These are phyloP conservation scores for Penaeus japonicus DNA, from an alignment of 1,140 invertebrate species.

Conservation along the genomic window DNA sequence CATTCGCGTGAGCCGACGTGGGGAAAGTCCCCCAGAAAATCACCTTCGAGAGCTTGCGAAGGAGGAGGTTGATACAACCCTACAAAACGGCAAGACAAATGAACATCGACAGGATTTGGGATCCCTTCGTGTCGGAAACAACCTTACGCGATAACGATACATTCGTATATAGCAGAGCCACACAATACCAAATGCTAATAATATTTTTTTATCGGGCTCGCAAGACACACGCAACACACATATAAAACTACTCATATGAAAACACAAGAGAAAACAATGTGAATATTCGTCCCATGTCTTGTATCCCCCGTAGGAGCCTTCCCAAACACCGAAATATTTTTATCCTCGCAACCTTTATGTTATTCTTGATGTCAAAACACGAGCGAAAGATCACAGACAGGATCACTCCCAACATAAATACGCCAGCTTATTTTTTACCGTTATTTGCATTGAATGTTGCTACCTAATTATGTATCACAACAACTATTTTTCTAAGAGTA, in stretches of 20 bases:
- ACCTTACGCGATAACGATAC: background rate
- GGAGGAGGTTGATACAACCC: no score
- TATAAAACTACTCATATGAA: slow-evolving; percentile 19
- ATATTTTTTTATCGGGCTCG: background rate
- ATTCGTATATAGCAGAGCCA: no score
- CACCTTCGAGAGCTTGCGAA: no score
- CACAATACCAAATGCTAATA: background rate
- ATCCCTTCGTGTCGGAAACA: background rate
- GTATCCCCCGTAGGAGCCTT: slow-evolving; percentile 2
- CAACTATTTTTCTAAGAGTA: slow-evolving; percentile 2
- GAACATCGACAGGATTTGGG: no score
- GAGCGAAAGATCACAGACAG: slow-evolving; percentile 45
- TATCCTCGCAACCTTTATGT: slow-evolving; percentile 2
- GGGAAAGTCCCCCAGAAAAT: no score
- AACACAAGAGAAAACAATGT: background rate
- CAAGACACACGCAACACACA: background rate
- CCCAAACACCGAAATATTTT: slow-evolving; percentile 23
- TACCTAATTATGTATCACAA: slow-evolving; percentile 42
- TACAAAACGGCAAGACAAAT: no score
- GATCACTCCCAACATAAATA: slow-evolving; percentile 50
- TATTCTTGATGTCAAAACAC: slow-evolving; percentile 31
- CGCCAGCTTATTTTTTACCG: slow-evolving; percentile 25
- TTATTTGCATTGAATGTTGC: slow-evolving; percentile 51
- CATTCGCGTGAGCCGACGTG: no score
- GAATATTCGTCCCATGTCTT: slow-evolving; percentile 18